Percentiles rank a stretch among this genome's conserved stretches.
Evolutionary conservation across 2,888 invertebrate genomes (phyloP).

Genomic region (Drosophila limbata): DNA sequence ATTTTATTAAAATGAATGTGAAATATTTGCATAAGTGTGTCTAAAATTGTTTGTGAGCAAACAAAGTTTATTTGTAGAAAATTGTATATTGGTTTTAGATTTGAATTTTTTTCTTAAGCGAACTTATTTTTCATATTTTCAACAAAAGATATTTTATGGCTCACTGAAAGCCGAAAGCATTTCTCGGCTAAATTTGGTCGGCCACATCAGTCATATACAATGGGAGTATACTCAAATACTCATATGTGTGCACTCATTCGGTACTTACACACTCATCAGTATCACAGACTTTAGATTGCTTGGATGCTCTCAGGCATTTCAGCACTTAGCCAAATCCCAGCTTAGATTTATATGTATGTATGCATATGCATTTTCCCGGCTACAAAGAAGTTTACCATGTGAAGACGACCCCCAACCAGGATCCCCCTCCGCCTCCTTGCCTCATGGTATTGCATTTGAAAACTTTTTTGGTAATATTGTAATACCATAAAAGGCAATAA

Average conservation of each 20-base stretch:
- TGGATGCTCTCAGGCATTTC: conserved; percentile 47
- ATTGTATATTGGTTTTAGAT: background rate
- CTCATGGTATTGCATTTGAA: conserved; percentile 44
- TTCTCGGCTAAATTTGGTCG: conserved; percentile 28
- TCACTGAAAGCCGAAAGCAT: conserved; percentile 18
- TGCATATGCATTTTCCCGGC: conserved; percentile 49
- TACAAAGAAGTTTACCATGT: conserved; percentile 37
- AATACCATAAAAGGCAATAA: conserved; percentile 62
- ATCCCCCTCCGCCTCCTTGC: background rate
- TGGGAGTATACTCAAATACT: background rate
- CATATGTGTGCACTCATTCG: conserved; percentile 4
- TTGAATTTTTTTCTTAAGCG: background rate
- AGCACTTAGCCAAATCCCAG: conserved; percentile 60
- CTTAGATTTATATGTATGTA: conserved; percentile 32
- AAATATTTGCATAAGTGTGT: conserved; percentile 18
- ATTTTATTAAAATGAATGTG: conserved; percentile 6
- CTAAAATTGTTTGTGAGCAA: conserved; percentile 10
- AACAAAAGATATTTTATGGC: conserved; percentile 13
- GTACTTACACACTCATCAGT: conserved; percentile 29
- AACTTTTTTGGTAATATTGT: conserved; percentile 56
- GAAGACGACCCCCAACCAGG: background rate
- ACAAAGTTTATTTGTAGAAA: conserved; percentile 19
- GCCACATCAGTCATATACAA: conserved; percentile 6
- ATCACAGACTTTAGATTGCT: conserved; percentile 20
- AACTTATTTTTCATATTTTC: conserved; percentile 2